Evolutionary conservation across 2,888 invertebrate genomes (phyloP).

Genomic region (Melangyna quadrimaculata): DNA sequence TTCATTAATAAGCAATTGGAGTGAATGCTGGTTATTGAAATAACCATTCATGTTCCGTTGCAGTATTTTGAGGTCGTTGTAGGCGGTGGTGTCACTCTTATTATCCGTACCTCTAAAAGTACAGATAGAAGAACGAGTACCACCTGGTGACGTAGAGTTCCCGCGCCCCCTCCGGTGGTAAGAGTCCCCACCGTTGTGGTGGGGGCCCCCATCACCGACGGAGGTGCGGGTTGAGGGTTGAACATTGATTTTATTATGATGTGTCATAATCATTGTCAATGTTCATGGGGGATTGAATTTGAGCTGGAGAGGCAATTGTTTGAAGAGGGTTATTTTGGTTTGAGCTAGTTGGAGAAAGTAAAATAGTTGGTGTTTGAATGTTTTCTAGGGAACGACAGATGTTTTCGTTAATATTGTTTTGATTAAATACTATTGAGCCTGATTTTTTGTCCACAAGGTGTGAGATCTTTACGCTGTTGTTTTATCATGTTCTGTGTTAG

Average conservation of each 20-base stretch:
- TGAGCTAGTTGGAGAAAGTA: background rate
- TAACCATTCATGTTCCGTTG: too few relatives aligned
- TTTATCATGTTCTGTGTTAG: background rate
- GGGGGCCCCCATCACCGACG: background rate
- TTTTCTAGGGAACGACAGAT: background rate
- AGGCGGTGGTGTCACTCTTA: too few relatives aligned
- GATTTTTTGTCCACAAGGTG: background rate
- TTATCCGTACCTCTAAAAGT: background rate
- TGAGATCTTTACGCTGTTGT: background rate
- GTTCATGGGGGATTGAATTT: background rate
- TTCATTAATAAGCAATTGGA: too few relatives aligned
- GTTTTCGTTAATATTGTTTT: background rate
- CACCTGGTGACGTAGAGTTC: background rate
- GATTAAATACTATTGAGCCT: background rate
- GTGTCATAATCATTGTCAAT: conserved; percentile 10
- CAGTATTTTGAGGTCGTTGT: too few relatives aligned
- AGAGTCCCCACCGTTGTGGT: background rate
- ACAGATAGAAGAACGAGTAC: background rate
- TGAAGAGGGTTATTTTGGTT: conserved; percentile 3
- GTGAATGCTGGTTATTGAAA: too few relatives aligned
- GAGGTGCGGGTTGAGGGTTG: conserved; percentile 3
- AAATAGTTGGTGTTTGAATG: background rate
- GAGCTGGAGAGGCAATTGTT: background rate
- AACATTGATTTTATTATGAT: conserved; percentile 2
- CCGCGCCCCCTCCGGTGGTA: background rate